A percentile compares a stretch with the other conserved stretches of the same genome.
Conservation (phyloP, 2,888 invertebrate genomes). For the Hymenopus coronatus region DNA sequence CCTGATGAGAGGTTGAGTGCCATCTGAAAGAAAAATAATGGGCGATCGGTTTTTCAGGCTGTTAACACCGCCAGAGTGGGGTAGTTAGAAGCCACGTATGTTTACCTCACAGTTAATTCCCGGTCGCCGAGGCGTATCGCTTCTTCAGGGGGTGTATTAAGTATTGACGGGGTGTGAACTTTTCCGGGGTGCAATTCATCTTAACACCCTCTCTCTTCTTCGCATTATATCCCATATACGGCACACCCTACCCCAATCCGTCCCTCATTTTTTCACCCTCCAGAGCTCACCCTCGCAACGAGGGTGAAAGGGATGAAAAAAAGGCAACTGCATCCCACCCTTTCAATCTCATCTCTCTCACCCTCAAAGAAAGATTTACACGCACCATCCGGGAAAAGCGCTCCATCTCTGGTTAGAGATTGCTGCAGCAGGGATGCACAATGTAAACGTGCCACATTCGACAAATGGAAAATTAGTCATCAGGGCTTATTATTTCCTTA, state of each 20-base stretch:
- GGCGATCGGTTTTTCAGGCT: background rate
- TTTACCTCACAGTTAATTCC: background rate
- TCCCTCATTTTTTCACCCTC: background rate
- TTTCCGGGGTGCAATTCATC: background rate
- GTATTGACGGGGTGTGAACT: constrained; percentile 17
- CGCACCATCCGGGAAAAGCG: constrained; percentile 2
- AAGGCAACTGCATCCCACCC: background rate
- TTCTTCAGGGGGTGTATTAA: background rate
- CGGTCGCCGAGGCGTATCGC: background rate
- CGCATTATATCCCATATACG: background rate
- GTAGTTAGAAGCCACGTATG: background rate
- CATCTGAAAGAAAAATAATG: background rate
- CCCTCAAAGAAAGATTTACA: constrained; percentile 34
- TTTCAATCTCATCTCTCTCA: constrained; percentile 20
- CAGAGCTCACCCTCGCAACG: background rate
- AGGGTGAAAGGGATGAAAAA: background rate
- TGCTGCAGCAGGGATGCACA: constrained; percentile 20
- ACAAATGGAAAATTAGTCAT: background rate
- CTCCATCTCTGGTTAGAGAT: constrained; percentile 20
- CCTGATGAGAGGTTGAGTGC: background rate
- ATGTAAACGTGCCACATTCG: background rate
- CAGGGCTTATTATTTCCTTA: too few relatives aligned
- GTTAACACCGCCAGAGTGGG: background rate
- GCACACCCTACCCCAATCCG: background rate
- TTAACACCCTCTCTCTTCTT: background rate